A percentile compares a stretch with the other conserved stretches of the same genome.
Conservation (phyloP, 1,140 invertebrate species). For the Leptinotarsa defecta region DNA sequence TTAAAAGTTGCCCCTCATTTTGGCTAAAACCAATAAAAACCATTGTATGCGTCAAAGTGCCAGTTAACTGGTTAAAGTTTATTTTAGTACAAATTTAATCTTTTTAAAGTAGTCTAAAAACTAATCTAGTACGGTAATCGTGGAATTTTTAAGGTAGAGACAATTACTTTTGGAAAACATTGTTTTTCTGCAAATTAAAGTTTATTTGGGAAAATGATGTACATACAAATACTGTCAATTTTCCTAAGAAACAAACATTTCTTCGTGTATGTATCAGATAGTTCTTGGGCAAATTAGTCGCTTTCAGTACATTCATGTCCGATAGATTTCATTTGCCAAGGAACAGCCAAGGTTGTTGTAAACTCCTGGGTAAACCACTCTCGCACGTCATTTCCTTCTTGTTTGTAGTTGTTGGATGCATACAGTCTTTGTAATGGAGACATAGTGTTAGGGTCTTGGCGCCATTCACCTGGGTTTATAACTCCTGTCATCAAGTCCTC, state of each 20-base stretch:
- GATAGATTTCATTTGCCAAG: constrained; percentile 13
- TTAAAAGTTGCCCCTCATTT: not conserved
- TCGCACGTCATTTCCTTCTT: not conserved
- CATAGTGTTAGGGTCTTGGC: not conserved
- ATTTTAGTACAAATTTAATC: constrained; percentile 7
- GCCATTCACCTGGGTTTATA: constrained; percentile 3
- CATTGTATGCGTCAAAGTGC: constrained; percentile 5
- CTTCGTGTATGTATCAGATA: constrained; percentile 2
- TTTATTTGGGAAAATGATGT: constrained; percentile 1
- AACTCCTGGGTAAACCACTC: not conserved
- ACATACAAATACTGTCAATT: constrained; percentile 5
- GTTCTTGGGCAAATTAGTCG: constrained; percentile 7
- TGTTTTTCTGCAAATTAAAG: constrained; percentile 5
- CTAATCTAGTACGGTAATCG: not conserved
- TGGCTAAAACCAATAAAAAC: not conserved
- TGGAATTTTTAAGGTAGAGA: constrained; percentile 2
- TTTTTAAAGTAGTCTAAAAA: not conserved
- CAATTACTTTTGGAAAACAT: not conserved
- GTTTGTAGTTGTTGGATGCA: not conserved
- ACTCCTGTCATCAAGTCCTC: constrained; percentile 4
- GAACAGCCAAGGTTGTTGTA: not conserved
- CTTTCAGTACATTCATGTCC: constrained; percentile 5
- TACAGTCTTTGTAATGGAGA: not conserved
- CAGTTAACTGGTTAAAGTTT: not conserved
- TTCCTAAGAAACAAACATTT: not conserved